Evolutionary conservation across 2,113 vertebrate genomes (phyloP), one percentile per base, ranked within the genome.

Genomic region (Chaetodon trifascialis): DNA sequence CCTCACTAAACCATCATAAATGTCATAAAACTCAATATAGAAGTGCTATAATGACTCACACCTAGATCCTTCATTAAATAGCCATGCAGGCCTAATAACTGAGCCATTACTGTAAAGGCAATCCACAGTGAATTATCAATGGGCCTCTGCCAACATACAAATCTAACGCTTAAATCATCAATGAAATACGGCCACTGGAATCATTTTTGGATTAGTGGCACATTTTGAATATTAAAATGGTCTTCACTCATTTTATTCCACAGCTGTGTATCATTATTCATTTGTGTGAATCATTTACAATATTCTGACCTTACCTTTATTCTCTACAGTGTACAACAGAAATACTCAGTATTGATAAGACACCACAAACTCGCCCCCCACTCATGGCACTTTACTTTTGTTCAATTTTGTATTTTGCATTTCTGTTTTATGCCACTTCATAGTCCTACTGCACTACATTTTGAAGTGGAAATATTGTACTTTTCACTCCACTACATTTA

Each of bases 41-140:
- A 85, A 68, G 67, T 79, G 55, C 74, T 85, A 72, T 86, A 89
- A 92, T 90, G 83, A 76, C 79, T 86, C 83, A 23, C 84, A 76
- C 84, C 78, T 82, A 60, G 87, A 75, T 76, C 79, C 64, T 30
- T 80, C 82, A 85, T 86, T 86, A 90, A 82, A 86, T 49, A 73
- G 74, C 86, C 56, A 42, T 76, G 76, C 75, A 66, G 73, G 51
- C 46, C 82, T 86, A 88, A 88, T 88, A 86, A 87, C 49, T 9
- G 60, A 79, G 79, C 70, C 71, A 76, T 82, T 78, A 87, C 65
- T 65, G 64, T 77, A 74, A 86, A 85, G n/a, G 58, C 69, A 76
- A 80, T 74, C 73, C 16, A n/a, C 64, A 54, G 65, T 40, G 65
- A 76, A 76, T 82, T 78, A 85, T 76, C 73, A 60, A 2, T 77